Conservation (phyloP, 2,888 invertebrate species). For the Teinopalpus imperialis region DNA sequence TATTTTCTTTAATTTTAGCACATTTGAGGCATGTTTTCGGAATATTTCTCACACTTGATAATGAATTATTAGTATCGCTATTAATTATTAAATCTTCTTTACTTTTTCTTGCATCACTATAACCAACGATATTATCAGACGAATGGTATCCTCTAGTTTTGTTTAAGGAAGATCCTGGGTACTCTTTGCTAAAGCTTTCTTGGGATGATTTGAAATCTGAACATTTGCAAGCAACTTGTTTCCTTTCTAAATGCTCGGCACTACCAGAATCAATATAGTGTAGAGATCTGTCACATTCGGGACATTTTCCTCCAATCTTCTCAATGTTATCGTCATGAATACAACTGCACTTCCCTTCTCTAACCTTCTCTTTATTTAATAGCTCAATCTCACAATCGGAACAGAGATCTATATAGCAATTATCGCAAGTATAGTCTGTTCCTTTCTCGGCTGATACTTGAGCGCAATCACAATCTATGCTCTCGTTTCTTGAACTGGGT, state of each 20-base stretch:
- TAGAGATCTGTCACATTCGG: constrained; percentile 67
- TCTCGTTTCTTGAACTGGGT: constrained; percentile 49
- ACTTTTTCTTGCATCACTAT: constrained; percentile 56
- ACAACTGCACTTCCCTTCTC: constrained; percentile 56
- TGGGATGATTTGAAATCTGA: constrained; percentile 74
- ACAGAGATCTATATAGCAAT: constrained; percentile 68
- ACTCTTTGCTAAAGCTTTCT: constrained; percentile 72
- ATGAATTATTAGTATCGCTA: constrained; percentile 57
- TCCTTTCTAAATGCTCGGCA: constrained; percentile 63
- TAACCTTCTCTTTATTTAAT: constrained; percentile 48
- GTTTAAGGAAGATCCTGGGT: constrained; percentile 50
- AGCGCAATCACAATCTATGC: constrained; percentile 61
- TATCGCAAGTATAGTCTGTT: constrained; percentile 69
- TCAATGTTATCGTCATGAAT: constrained; percentile 44
- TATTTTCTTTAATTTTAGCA: constrained; percentile 76
- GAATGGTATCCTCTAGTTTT: constrained; percentile 74
- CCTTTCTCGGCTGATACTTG: constrained; percentile 69
- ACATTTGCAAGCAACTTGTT: constrained; percentile 61
- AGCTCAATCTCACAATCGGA: constrained; percentile 70
- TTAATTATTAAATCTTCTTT: constrained; percentile 67
- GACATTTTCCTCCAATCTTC: constrained; percentile 56
- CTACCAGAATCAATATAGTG: constrained; percentile 71
- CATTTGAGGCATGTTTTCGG: constrained; percentile 75
- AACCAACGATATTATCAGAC: constrained; percentile 70
- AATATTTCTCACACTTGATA: constrained; percentile 57